phyloP scores from a whole-genome alignment of 2,113 vertebrate genomes.

The Boleophthalmus pectinirostris region DNA sequence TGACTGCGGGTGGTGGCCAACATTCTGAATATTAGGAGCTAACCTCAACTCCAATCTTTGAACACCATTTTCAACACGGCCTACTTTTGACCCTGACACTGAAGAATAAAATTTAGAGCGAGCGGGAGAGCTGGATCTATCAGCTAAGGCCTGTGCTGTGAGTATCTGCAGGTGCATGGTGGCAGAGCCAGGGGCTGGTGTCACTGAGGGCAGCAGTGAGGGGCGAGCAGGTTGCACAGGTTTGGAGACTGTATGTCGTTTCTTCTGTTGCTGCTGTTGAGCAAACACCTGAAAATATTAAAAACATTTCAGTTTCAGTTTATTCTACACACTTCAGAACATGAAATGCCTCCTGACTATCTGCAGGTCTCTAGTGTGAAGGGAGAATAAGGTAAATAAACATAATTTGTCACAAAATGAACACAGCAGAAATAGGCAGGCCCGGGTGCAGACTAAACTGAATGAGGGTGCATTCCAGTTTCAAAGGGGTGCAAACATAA shows the following conservation, averaged over 20 bases:
- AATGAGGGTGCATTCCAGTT: no score
- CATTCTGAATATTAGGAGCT: slow-evolving; percentile 35
- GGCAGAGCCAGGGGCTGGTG: slow-evolving; percentile 69
- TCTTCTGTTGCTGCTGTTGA: slow-evolving; percentile 61
- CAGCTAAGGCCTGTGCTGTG: slow-evolving; percentile 77
- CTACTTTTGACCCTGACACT: slow-evolving; percentile 19
- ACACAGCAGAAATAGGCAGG: no score
- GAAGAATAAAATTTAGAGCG: slow-evolving; percentile 60
- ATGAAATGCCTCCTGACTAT: neutral
- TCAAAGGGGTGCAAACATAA: no score
- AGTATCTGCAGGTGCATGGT: slow-evolving; percentile 82
- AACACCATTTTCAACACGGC: slow-evolving; percentile 44
- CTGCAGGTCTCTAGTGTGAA: neutral
- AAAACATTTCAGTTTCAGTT: neutral
- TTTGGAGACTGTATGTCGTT: slow-evolving; percentile 42
- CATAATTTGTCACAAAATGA: neutral
- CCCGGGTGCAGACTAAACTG: no score
- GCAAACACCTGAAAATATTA: slow-evolving; percentile 63
- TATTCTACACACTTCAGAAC: neutral
- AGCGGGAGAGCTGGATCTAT: slow-evolving; percentile 45
- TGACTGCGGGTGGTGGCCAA: slow-evolving; percentile 41
- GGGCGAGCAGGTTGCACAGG: slow-evolving; percentile 30
- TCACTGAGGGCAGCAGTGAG: slow-evolving; percentile 63
- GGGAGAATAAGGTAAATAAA: neutral
- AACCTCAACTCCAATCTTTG: slow-evolving; percentile 64